Base-by-base conservation (phyloP, 2,113 vertebrate species). In the Tangachromis dhanisi region DNA sequence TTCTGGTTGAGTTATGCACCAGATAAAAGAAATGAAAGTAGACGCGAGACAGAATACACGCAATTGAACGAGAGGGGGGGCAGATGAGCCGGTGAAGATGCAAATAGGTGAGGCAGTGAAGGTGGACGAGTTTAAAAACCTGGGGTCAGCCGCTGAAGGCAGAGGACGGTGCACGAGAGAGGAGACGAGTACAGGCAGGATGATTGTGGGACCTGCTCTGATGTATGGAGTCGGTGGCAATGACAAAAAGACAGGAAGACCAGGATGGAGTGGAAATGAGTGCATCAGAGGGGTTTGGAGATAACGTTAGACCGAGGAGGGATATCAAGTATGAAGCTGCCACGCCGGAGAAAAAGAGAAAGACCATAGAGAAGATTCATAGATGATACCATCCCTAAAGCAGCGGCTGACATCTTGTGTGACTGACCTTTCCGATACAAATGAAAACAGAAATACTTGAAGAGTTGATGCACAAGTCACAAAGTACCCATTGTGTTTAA, bases 31-130 rank as follows among this genome's bases (percentile, higher is more conserved):
- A 61, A 31, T 61, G 14, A 59, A 61, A 33, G 57, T 31, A 11
- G 35, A 68, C 0, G 3, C 3, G 7, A 14, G n/a, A 3, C 35
- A 24, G n/a, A 42, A 16, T 42, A 24, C n/a, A 9, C 0, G 38
- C 8, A 24, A 24, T 40, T 71, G 61, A 4, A 66, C 0, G 11
- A 21, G 33, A 0, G 11, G 4, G 61, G 49, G 7, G 0, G 3
- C 4, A 38, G 63, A 13, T 21, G 17, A 38, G 33, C 63, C 4
- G 19, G 4, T 66, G 7, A 66, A 1, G 61, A 66, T 66, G 66
- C 35, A 42, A 42, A 6, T 2, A 68, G 63, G 19, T 14, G 63
- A 40, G 19, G 19, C 35, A 0, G 7, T 71, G 12, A 71, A 71
- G 35, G 12, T 24, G 63, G 11, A 42, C 1, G 5, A 71, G 63